A percentile compares a stretch with the other conserved stretches of the same genome.
Conservation (phyloP, 2,888 invertebrate genomes). For the Carpatolechia fugitivella region DNA sequence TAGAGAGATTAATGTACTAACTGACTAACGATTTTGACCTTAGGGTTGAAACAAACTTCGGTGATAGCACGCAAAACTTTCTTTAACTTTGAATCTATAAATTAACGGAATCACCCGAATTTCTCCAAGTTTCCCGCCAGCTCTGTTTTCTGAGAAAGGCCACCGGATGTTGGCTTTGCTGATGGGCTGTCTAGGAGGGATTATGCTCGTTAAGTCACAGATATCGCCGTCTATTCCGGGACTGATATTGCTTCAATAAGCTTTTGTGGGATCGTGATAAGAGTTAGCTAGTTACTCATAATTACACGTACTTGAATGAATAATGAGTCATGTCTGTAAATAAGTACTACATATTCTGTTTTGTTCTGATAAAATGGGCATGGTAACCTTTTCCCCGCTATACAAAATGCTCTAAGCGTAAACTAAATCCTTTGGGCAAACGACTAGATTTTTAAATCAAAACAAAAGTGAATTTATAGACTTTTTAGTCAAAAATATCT, state of each 20-base stretch:
- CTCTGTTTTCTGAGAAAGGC: not conserved
- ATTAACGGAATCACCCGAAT: not conserved
- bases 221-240: constrained; percentile 29
- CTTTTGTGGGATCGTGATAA: constrained; percentile 27
- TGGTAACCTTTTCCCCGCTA: too few species aligned
- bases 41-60: constrained; percentile 10
- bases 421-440: too few species aligned
- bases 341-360: too few species aligned
- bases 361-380: too few species aligned
- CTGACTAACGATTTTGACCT: not conserved
- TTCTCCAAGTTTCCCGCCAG: not conserved
- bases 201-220: constrained; percentile 20
- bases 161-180: constrained; percentile 34
- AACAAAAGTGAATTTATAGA: too few species aligned
- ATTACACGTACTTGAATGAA: not conserved
- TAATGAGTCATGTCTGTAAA: not conserved
- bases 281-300: not conserved
- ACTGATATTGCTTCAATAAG: constrained; percentile 43
- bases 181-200: constrained; percentile 1
- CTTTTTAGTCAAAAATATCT: too few species aligned
- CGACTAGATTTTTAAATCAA: too few species aligned
- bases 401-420: too few species aligned
- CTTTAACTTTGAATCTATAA: constrained; percentile 2
- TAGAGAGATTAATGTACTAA: too few species aligned
- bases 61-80: constrained; percentile 18